A percentile compares a stretch with the other conserved stretches of the same genome.
Conservation (phyloP, 2,113 vertebrate genomes). For the Camelus bactrianus region DNA sequence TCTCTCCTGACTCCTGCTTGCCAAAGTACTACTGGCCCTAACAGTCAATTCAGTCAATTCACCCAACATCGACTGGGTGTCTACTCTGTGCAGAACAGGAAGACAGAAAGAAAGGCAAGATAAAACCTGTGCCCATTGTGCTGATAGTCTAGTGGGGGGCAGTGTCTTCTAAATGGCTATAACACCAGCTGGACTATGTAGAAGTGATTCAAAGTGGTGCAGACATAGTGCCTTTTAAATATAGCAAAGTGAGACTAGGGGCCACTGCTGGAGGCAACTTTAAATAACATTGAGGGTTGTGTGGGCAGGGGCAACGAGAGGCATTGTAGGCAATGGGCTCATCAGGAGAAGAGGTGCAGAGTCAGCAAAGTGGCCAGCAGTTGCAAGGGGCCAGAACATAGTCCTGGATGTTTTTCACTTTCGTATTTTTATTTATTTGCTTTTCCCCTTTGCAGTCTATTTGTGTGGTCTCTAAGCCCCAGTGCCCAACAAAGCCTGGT, state of each 20-base stretch:
- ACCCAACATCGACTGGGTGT: background rate
- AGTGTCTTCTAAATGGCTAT: background rate
- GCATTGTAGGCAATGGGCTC: background rate
- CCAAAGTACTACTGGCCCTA: background rate
- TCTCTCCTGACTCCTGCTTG: background rate
- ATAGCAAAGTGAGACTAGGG: background rate
- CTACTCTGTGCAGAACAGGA: background rate
- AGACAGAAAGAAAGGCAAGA: background rate
- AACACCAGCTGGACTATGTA: background rate
- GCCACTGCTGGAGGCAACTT: background rate
- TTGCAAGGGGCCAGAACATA: background rate
- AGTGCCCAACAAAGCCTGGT: background rate
- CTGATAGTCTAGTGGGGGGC: background rate
- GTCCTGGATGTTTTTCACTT: background rate
- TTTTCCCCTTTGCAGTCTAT: background rate
- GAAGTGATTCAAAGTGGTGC: background rate
- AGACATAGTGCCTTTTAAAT: background rate
- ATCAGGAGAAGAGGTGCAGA: background rate
- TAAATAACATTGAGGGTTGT: background rate
- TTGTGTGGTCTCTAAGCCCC: background rate
- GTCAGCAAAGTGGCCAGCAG: background rate
- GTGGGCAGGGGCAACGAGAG: background rate
- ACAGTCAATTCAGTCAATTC: background rate
- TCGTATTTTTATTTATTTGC: background rate
- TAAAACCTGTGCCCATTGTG: background rate